A percentile compares a stretch with the other conserved stretches of the same genome.
Conservation (phyloP, 2,888 invertebrate genomes). For the Nomada fucata region DNA sequence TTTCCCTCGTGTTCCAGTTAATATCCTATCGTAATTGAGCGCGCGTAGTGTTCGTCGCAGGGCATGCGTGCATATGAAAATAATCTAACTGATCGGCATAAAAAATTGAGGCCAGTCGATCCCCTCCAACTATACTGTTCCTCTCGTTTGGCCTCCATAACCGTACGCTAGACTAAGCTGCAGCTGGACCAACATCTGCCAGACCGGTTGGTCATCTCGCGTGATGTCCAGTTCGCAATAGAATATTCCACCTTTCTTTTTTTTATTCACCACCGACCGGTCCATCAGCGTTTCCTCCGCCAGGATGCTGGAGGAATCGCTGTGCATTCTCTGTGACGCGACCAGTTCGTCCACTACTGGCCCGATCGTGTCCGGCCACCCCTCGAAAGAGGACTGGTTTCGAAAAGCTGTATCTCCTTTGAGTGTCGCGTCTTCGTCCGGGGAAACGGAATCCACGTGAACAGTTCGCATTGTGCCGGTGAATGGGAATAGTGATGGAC, state of each 20-base stretch:
- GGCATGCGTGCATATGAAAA: constrained; percentile 16
- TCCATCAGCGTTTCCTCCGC: constrained; percentile 80
- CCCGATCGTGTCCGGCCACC: constrained; percentile 54
- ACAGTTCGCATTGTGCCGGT: constrained; percentile 67
- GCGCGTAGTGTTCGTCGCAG: background rate
- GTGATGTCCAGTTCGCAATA: constrained; percentile 75
- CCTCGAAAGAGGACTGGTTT: constrained; percentile 77
- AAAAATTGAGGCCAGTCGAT: constrained; percentile 6
- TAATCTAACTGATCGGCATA: constrained; percentile 9
- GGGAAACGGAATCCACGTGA: constrained; percentile 48
- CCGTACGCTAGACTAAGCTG: constrained; percentile 53
- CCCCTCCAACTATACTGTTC: constrained; percentile 28
- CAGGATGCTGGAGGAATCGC: constrained; percentile 78
- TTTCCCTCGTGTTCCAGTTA: background rate
- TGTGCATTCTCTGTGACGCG: constrained; percentile 48
- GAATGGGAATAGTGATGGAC: constrained; percentile 44
- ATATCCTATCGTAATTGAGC: background rate
- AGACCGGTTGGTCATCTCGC: constrained; percentile 81
- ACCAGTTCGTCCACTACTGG: constrained; percentile 77
- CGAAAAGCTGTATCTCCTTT: constrained; percentile 54
- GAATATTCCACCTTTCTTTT: constrained; percentile 30
- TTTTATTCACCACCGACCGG: constrained; percentile 70
- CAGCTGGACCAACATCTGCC: constrained; percentile 84
- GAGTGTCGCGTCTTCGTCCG: constrained; percentile 43
- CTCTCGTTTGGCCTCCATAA: constrained; percentile 42